Percentiles rank a stretch among this genome's conserved stretches.
Conservation (phyloP, 2,888 invertebrate genomes). For the Neoaliturus tenellus region DNA sequence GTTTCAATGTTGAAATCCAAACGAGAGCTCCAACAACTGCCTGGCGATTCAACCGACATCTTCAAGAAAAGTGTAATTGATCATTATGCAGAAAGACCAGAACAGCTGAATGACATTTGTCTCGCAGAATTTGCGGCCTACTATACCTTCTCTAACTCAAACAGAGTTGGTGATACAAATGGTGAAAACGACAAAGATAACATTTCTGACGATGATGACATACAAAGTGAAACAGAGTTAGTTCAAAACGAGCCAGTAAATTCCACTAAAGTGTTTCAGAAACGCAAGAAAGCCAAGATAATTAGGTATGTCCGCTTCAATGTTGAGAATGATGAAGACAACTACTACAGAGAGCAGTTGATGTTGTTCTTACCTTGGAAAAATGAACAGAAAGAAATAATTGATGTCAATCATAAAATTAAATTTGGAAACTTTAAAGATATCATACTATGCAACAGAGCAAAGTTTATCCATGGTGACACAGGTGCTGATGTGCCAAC, state of each 20-base stretch:
- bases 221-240: not conserved
- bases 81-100: conserved; percentile 67
- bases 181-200: not conserved
- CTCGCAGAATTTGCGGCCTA: conserved; percentile 67
- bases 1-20: not conserved
- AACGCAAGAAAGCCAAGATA: conserved; percentile 20
- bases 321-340: conserved; percentile 39
- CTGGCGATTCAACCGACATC: conserved; percentile 18
- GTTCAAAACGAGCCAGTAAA: not conserved
- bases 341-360: conserved; percentile 44
- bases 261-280: not conserved
- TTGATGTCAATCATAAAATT: conserved; percentile 47
- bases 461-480: conserved; percentile 12
- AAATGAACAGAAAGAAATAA: conserved; percentile 62
- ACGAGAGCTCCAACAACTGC: not conserved
- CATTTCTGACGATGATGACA: conserved; percentile 6
- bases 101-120: conserved; percentile 66
- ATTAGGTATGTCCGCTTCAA: conserved; percentile 32
- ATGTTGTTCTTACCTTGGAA: conserved; percentile 63
- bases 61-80: conserved; percentile 63
- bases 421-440: conserved; percentile 14
- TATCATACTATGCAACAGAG: not conserved
- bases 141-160: conserved; percentile 48
- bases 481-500: not conserved
- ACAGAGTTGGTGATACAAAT: not conserved